Conservation (phyloP, 2,113 vertebrate genomes). For the Axis porcinus region DNA sequence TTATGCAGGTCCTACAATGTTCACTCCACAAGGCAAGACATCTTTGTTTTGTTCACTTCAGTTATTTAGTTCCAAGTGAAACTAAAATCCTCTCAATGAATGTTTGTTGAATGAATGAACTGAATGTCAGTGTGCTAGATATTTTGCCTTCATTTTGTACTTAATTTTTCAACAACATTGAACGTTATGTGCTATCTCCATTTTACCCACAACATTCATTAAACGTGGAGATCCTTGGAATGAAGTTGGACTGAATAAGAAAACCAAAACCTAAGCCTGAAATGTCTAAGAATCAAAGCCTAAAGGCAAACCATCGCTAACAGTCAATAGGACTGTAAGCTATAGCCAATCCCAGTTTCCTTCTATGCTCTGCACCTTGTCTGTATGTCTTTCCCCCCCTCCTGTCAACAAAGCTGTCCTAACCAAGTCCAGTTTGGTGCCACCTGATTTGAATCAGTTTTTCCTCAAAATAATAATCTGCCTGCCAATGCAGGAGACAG, state of each 20-base stretch:
- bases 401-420: background rate
- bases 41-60: background rate
- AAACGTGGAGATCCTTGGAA: background rate
- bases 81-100: background rate
- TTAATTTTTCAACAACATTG: background rate
- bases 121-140: background rate
- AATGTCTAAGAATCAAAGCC: background rate
- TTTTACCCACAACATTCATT: background rate
- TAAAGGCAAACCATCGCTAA: background rate
- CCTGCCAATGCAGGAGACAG: background rate
- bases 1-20: background rate
- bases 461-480: background rate
- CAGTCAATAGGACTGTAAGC: background rate
- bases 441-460: background rate
- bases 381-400: rapidly evolving
- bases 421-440: too few species aligned
- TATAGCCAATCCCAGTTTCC: background rate
- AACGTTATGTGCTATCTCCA: rapidly evolving
- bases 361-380: background rate
- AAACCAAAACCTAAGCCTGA: background rate
- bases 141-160: background rate
- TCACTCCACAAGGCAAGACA: background rate
- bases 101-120: background rate
- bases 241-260: background rate
- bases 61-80: background rate